Percentiles rank a stretch among this genome's conserved stretches.
phyloP scores from a whole-genome alignment of 1,140 invertebrate genomes.

The Drosophila lowei region DNA sequence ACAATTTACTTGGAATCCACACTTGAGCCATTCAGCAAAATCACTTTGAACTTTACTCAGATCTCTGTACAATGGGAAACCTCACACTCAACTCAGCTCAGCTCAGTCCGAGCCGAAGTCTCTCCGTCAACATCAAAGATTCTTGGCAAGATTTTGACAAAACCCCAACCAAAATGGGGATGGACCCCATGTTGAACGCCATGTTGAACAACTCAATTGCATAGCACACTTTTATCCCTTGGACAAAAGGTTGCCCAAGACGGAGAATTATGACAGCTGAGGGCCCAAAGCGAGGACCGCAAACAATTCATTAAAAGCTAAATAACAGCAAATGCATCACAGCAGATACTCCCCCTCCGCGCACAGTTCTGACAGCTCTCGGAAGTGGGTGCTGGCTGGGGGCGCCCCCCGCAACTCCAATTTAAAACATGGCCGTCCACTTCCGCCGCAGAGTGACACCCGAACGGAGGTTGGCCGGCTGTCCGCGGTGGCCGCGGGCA shows the following conservation, averaged over 20 bases:
- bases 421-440: conserved; percentile 74
- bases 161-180: not conserved
- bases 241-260: conserved; percentile 51
- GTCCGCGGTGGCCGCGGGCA: conserved; percentile 51
- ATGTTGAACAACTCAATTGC: conserved; percentile 78
- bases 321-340: conserved; percentile 67
- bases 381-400: conserved; percentile 12
- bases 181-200: conserved; percentile 60
- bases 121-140: conserved; percentile 25
- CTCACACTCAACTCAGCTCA: not conserved
- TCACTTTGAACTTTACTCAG: conserved; percentile 43
- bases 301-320: conserved; percentile 77
- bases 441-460: conserved; percentile 79
- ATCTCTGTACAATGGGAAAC: conserved; percentile 32
- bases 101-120: not conserved
- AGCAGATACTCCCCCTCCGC: conserved; percentile 17
- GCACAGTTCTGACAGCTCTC: conserved; percentile 55
- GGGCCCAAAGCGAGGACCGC: conserved; percentile 34
- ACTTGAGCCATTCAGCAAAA: conserved; percentile 1
- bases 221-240: conserved; percentile 52
- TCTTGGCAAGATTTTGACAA: conserved; percentile 12
- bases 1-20: conserved; percentile 12
- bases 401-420: conserved; percentile 36
- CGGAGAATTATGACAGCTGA: conserved; percentile 51
- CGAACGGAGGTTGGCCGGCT: conserved; percentile 52